These are phyloP conservation scores for Pteromalus puparum DNA, from an alignment of 1,140 invertebrate genomes.

Conservation along the genomic window DNA sequence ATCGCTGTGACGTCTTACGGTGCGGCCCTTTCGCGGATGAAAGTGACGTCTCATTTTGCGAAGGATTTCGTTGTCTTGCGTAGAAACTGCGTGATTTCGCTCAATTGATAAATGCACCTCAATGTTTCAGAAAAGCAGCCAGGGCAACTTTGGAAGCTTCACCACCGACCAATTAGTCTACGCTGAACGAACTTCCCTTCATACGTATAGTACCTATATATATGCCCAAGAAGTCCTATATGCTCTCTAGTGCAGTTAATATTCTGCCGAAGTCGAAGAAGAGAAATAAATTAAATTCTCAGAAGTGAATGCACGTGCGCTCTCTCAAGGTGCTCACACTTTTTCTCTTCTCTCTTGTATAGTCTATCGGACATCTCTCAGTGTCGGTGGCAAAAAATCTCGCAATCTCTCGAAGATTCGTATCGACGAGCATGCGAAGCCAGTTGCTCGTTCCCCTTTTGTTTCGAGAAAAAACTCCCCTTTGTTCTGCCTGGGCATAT, in stretches of 20 bases:
- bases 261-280: background rate
- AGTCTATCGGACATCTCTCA: conserved; percentile 38
- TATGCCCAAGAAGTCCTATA: background rate
- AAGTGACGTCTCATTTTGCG: too few species aligned
- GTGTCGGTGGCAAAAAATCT: conserved; percentile 40
- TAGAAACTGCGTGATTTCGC: too few species aligned
- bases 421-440: conserved; percentile 45
- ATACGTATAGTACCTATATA: too few species aligned
- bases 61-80: too few species aligned
- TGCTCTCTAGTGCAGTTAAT: background rate
- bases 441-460: conserved; percentile 37
- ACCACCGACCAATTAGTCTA: too few species aligned
- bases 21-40: too few species aligned
- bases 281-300: background rate
- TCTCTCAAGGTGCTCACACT: background rate
- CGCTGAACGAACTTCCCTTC: too few species aligned
- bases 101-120: too few species aligned
- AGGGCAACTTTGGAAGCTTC: too few species aligned
- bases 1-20: conserved; percentile 1
- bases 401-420: conserved; percentile 51
- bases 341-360: background rate
- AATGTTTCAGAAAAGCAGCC: too few species aligned
- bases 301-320: conserved; percentile 35
- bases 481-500: conserved; percentile 43
- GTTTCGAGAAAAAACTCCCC: conserved; percentile 45